phyloP scores from a whole-genome alignment of 2,113 vertebrate species.

The human region GRCh38 chrX:23027001-23027500 shows the following conservation, averaged over 20 bases:
- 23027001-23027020: background rate
- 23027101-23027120: background rate
- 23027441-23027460: background rate
- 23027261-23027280: background rate
- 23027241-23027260: too few species aligned
- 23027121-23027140: background rate
- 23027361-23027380: background rate
- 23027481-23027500: background rate
- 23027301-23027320: background rate
- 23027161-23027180: background rate
- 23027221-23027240: too few species aligned
- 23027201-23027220: background rate
- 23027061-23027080: background rate
- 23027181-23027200: background rate
- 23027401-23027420: background rate
- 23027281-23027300: background rate
- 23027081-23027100: background rate
- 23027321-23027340: background rate
- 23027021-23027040: background rate
- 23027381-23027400: background rate
- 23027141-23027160: background rate
- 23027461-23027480: background rate
- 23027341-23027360: background rate
- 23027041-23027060: background rate
- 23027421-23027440: background rate